Evolutionary conservation across 2,888 invertebrate genomes (phyloP), one percentile per base, ranked within the genome.

Genomic region (Corbicula japonica): DNA sequence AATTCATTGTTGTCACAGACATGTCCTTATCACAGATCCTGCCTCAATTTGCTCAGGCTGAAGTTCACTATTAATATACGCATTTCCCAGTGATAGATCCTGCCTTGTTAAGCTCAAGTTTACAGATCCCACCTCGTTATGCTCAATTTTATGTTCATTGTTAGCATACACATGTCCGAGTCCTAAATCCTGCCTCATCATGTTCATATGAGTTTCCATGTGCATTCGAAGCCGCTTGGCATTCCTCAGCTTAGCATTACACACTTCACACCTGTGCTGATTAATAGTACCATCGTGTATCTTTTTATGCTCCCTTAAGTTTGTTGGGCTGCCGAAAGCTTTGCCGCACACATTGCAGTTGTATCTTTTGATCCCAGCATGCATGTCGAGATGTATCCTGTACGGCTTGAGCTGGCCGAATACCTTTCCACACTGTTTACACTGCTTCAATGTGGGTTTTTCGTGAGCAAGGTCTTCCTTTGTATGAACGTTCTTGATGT

Each of bases 381-480:
- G 63, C 63, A 63, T 50, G 35, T 63, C 50, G 12, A 50, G 23
- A 46, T 63, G 63, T 30, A 63, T 50, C 21, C 50, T 48, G 30
- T 46, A 63, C 35, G 63, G 10, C 8, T 34, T 28, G 3, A 48
- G 35, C 15, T 34, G 23, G 8, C 50, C 63, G 50, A 50, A 63
- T 23, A 63, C 35, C 23, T 63, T 63, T 15, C 34, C 46, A 35
- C 63, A 63, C 26, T 50, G 63, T 23, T 63, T 35, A 63, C 63
- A 63, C 23, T 21, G 48, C 35, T 26, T 48, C 34, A 48, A 63
- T 21, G 50, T 12, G 32, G 63, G 63, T n/a, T 46, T 63, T 8
- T 63, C 63, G 28, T 63, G 63, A 15, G 46, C 32, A 23, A 63
- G 35, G 30, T 63, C 63, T 15, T 23, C 10, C 5, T 63, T 35